Percentiles rank a stretch among this genome's conserved stretches.
These are phyloP conservation scores for Saguinus imperator DNA, from an alignment of 2,113 vertebrate species.

Conservation along the genomic window DNA sequence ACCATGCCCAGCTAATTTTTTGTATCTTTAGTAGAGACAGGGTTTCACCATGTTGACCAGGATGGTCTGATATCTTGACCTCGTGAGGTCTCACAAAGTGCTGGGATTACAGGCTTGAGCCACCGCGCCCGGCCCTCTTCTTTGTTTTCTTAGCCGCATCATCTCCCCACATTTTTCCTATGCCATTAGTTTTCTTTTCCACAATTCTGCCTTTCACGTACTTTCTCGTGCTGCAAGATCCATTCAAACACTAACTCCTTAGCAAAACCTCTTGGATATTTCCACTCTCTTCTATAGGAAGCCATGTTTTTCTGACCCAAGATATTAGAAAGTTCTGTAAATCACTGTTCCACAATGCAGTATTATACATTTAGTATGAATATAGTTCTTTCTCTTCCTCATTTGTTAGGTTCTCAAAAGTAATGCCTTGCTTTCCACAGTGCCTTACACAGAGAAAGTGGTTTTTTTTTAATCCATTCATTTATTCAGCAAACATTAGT, in stretches of 20 bases:
- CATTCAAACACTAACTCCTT: background rate
- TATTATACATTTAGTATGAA: background rate
- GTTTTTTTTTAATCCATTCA: background rate
- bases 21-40: no score
- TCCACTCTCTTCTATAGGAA: background rate
- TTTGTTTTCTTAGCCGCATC: background rate
- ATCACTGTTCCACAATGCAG: background rate
- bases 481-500: background rate
- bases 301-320: background rate
- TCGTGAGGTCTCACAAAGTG: no score
- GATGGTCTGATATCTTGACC: no score
- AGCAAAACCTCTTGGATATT: background rate
- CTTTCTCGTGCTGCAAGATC: background rate
- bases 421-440: background rate
- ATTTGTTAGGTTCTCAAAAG: conserved; percentile 18
- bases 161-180: background rate
- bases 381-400: background rate
- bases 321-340: background rate
- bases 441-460: background rate
- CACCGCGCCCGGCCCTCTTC: no score
- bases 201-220: background rate
- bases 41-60: no score
- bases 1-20: no score
- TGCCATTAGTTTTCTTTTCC: background rate
- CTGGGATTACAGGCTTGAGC: no score